Conservation (phyloP, 2,888 invertebrate genomes). For the Scaptomyza caliginosa region DNA sequence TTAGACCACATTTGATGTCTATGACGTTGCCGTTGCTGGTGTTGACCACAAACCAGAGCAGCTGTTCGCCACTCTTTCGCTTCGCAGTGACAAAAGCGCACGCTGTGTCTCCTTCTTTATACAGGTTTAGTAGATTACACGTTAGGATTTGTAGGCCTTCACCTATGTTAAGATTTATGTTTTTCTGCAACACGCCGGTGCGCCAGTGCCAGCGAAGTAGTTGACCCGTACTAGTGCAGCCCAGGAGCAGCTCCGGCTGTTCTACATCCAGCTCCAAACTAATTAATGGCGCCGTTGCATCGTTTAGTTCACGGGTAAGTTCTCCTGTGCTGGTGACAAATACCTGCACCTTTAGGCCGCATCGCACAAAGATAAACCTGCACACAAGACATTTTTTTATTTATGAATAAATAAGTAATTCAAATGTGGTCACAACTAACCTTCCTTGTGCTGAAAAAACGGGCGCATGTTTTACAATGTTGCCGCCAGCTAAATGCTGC, state of each 20-base stretch:
- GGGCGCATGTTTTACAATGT: constrained; percentile 86
- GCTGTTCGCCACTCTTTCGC: not conserved
- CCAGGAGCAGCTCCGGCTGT: constrained; percentile 84
- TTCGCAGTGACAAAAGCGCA: constrained; percentile 76
- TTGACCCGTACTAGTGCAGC: constrained; percentile 86
- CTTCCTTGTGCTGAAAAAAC: constrained; percentile 87
- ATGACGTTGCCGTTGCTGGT: constrained; percentile 54
- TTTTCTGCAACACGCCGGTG: constrained; percentile 84
- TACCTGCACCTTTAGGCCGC: constrained; percentile 86
- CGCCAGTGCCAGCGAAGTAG: constrained; percentile 87
- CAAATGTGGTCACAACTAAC: constrained; percentile 84
- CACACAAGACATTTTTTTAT: constrained; percentile 10
- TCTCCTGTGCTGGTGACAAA: constrained; percentile 88
- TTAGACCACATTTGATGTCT: constrained; percentile 44
- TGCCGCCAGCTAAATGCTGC: constrained; percentile 87
- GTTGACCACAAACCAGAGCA: constrained; percentile 70
- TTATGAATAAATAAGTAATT: not conserved
- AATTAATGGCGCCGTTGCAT: constrained; percentile 85
- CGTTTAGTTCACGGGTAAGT: constrained; percentile 86
- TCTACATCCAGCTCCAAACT: constrained; percentile 85
- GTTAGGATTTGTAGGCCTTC: constrained; percentile 43
- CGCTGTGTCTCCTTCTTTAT: constrained; percentile 60
- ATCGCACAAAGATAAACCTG: constrained; percentile 87
- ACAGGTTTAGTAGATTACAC: constrained; percentile 76
- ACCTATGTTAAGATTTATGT: constrained; percentile 37